Conservation (phyloP, 30 jellyfish, hydroid and myxozoan species). For the Phacellophora camtschatica region DNA sequence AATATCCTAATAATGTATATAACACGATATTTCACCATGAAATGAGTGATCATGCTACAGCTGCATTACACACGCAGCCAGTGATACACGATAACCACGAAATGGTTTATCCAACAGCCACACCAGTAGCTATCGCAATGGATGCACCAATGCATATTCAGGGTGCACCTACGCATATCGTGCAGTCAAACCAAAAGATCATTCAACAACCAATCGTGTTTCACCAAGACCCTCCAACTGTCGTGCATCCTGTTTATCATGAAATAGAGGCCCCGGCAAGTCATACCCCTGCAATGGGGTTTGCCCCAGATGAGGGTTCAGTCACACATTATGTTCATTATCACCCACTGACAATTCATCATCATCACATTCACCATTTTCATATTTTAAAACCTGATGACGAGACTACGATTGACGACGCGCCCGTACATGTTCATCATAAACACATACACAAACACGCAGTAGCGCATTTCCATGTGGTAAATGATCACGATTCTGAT, state of each 20-base stretch:
- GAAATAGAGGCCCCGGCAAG: slow-evolving; percentile 46
- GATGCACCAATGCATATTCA: slow-evolving; percentile 21
- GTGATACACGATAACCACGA: slow-evolving; percentile 24
- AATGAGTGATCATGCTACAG: background rate
- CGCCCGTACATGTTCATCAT: slow-evolving; percentile 41
- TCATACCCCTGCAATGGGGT: slow-evolving; percentile 29
- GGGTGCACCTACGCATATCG: slow-evolving; percentile 57
- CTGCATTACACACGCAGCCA: background rate
- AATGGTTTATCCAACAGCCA: background rate
- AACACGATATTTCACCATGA: slow-evolving; percentile 44
- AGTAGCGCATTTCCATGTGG: background rate
- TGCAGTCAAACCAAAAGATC: slow-evolving; percentile 22
- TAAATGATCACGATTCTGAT: background rate
- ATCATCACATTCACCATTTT: slow-evolving; percentile 62
- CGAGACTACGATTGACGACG: slow-evolving; percentile 40
- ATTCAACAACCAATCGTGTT: slow-evolving; percentile 20
- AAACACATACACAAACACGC: slow-evolving; percentile 20
- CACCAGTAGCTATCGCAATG: slow-evolving; percentile 1
- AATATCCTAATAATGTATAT: background rate
- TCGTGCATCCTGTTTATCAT: slow-evolving; percentile 57
- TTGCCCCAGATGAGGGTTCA: slow-evolving; percentile 63
- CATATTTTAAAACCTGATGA: slow-evolving; percentile 58
- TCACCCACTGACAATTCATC: slow-evolving; percentile 60
- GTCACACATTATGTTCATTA: slow-evolving; percentile 54
- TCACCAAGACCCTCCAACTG: slow-evolving; percentile 55